Percentiles rank a stretch among this genome's conserved stretches.
Conservation (phyloP, 2,113 vertebrate genomes). For the Manacus vitellinus region DNA sequence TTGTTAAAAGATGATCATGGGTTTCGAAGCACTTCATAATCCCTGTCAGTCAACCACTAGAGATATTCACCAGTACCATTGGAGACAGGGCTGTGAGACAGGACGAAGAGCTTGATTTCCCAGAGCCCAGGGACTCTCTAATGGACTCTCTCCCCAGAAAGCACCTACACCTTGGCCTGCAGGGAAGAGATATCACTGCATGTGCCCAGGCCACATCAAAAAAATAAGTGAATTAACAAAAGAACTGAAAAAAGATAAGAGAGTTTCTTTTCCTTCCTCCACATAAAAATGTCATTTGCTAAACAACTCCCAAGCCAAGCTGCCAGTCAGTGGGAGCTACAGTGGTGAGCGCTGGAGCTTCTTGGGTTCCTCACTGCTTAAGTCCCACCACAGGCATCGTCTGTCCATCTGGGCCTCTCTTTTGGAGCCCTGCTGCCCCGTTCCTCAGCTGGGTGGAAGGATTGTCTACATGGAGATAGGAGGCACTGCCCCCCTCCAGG, state of each 20-base stretch:
- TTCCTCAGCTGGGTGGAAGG: background rate
- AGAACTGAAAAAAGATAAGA: background rate
- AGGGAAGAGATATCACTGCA: background rate
- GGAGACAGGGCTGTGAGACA: background rate
- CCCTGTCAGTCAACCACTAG: background rate
- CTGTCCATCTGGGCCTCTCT: background rate
- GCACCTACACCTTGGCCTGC: background rate
- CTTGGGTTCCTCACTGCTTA: rapidly evolving
- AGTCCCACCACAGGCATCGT: rapidly evolving
- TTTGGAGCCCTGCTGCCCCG: background rate
- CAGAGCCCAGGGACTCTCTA: background rate
- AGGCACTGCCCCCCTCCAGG: background rate
- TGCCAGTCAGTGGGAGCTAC: background rate
- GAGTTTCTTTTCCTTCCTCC: background rate
- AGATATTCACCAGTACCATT: background rate
- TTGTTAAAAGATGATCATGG: background rate
- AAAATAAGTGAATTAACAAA: background rate
- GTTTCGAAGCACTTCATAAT: background rate
- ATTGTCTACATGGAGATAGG: background rate
- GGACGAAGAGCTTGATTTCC: background rate
- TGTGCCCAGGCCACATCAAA: rapidly evolving
- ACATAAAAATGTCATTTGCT: background rate
- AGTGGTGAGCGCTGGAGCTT: rapidly evolving
- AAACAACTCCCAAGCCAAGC: background rate
- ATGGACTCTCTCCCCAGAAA: background rate